These are phyloP conservation scores for Andrena haemorrhoa DNA, from an alignment of 2,888 invertebrate species.

Conservation along the genomic window DNA sequence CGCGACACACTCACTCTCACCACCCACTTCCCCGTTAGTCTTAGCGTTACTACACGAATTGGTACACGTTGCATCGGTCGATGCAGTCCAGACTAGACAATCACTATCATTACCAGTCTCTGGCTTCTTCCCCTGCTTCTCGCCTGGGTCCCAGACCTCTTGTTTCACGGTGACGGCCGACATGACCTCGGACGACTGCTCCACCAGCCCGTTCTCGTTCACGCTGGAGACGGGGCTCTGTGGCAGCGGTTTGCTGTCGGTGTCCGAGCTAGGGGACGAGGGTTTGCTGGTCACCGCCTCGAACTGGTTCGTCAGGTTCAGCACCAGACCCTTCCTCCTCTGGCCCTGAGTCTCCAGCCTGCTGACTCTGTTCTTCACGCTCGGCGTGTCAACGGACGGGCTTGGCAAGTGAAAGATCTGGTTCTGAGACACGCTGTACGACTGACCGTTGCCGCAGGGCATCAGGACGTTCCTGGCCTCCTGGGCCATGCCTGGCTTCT, in stretches of 20 bases:
- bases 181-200: slow-evolving; percentile 42
- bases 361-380: slow-evolving; percentile 89
- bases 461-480: slow-evolving; percentile 92
- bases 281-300: slow-evolving; percentile 85
- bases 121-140: slow-evolving; percentile 76
- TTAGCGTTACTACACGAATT: slow-evolving; percentile 82
- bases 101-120: slow-evolving; percentile 76
- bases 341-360: slow-evolving; percentile 89
- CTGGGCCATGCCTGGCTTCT: slow-evolving; percentile 85
- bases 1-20: slow-evolving; percentile 67
- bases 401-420: slow-evolving; percentile 93
- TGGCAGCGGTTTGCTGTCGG: slow-evolving; percentile 57
- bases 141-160: slow-evolving; percentile 90
- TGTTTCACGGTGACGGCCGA: slow-evolving; percentile 83
- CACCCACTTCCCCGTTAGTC: slow-evolving; percentile 66
- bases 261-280: slow-evolving; percentile 81
- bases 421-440: slow-evolving; percentile 96
- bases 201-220: slow-evolving; percentile 55
- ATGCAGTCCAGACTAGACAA: slow-evolving; percentile 86
- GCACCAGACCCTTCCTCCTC: slow-evolving; percentile 85
- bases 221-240: slow-evolving; percentile 62
- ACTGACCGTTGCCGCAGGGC: slow-evolving; percentile 94
- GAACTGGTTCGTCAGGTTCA: slow-evolving; percentile 87
- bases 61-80: slow-evolving; percentile 81
- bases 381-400: slow-evolving; percentile 84